Evolutionary conservation across 1,140 invertebrate genomes (phyloP).

Genomic region (Melipona quadrifasciata): DNA sequence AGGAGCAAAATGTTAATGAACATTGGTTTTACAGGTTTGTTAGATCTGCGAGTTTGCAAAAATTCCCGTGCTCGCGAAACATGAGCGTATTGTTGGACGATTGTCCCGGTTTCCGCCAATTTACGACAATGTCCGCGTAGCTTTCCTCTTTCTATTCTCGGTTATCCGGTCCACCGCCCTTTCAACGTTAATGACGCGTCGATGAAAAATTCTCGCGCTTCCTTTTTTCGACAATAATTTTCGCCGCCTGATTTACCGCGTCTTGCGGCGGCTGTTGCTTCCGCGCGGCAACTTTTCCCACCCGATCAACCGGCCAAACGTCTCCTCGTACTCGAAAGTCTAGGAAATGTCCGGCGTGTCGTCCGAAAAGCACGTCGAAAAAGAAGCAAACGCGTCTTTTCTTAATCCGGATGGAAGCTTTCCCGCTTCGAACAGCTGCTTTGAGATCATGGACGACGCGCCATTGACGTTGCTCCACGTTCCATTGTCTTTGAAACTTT

Average conservation of each 20-base stretch:
- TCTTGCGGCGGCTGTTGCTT: constrained; percentile 31
- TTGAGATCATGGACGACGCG: background rate
- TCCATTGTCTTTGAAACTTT: background rate
- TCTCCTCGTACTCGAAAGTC: background rate
- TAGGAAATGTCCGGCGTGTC: background rate
- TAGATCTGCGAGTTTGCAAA: background rate
- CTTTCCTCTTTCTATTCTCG: background rate
- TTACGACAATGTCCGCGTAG: background rate
- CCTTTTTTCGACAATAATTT: constrained; percentile 56
- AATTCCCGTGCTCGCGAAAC: background rate
- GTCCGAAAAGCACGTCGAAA: background rate
- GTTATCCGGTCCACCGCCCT: constrained; percentile 23
- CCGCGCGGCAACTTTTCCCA: constrained; percentile 10
- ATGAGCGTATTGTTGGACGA: background rate
- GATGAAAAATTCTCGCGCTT: constrained; percentile 56
- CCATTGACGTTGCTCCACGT: background rate
- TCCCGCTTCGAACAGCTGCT: background rate
- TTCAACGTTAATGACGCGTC: constrained; percentile 60
- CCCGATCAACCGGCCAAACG: constrained; percentile 24
- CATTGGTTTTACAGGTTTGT: background rate
- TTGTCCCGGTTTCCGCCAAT: constrained; percentile 11
- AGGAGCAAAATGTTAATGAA: background rate
- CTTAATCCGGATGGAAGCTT: background rate
- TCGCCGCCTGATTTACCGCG: constrained; percentile 35
- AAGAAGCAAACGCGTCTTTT: background rate